Conservation (phyloP, 2,113 vertebrate genomes). For the Boleophthalmus pectinirostris region DNA sequence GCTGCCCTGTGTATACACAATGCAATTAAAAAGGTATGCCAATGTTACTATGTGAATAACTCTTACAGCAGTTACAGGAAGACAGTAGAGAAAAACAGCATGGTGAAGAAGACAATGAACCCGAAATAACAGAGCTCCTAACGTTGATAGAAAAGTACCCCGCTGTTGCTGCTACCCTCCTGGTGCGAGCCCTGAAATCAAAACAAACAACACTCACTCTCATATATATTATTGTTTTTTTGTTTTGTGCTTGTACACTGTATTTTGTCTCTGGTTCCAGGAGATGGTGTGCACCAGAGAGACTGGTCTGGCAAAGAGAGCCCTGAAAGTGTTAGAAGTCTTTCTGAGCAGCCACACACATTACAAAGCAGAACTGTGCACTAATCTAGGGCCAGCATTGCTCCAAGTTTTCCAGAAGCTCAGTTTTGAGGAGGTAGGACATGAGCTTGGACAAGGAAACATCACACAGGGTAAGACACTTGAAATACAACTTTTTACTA, state of each 20-base stretch:
- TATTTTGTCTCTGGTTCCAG: conserved; percentile 61
- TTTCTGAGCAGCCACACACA: conserved; percentile 72
- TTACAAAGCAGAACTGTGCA: conserved; percentile 68
- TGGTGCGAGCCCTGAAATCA: conserved; percentile 76
- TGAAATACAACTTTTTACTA: not conserved
- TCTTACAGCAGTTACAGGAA: conserved; percentile 13
- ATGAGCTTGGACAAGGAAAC: conserved; percentile 49
- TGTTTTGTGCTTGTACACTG: not conserved
- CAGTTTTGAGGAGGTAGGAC: conserved; percentile 68
- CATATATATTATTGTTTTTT: not conserved
- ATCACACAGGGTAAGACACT: conserved; percentile 58
- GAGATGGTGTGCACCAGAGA: conserved; percentile 81
- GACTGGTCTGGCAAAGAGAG: conserved; percentile 74
- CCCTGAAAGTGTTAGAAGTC: conserved; percentile 73
- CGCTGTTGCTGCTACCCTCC: conserved; percentile 79
- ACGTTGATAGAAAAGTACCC: conserved; percentile 80
- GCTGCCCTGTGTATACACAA: not conserved
- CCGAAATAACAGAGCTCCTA: conserved; percentile 69
- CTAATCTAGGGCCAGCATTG: conserved; percentile 79
- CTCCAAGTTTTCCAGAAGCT: conserved; percentile 85
- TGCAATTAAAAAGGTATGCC: not conserved
- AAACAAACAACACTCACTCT: not conserved
- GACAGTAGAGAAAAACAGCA: conserved; percentile 9
- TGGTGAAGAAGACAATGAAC: conserved; percentile 45
- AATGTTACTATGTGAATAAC: conserved; percentile 1